Base-by-base conservation (phyloP, 1,140 invertebrate species). In the Caenorhabditis brenneri region DNA sequence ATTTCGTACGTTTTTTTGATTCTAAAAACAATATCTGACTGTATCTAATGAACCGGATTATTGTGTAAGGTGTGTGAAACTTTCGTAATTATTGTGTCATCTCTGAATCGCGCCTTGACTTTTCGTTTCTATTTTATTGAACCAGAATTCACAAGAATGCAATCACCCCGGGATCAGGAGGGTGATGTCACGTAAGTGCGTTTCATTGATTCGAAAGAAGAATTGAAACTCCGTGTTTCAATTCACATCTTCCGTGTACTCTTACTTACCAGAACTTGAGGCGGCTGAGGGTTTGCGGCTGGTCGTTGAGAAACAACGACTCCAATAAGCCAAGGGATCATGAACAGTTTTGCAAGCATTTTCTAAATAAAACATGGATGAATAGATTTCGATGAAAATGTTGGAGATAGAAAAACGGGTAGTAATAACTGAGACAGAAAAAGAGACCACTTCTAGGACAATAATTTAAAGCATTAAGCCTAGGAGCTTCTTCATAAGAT, bases 341-440 rank as follows among this genome's bases (percentile, higher is more conserved):
- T 74, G 22, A 74, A 74, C 22, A 74, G 36, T 74, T 74, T 74
- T 39, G 65, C 65, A 42, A 42, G 65, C 65, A 74, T 74, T 74
- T 74, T 74, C 31, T 16, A 51, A 51, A 51, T 51, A n/a, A n/a
- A n/a, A 51, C 22, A 16, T 51, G 2, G 22, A 55, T 27, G n/a
- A 29, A 10, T 22, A n/a, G n/a, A 51, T 51, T 19, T 51, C 22
- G 24, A 27, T 22, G 53, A 29, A 2, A 7, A n/a, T 51, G 0
- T 16, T 51, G 16, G 16, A 12, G 42, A 46, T 46, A 46, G 16
- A 9, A 46, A 51, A n/a, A 19, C 22, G 22, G 49, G 12, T 51
- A 51, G 7, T 2, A 51, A 6, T 7, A n/a, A n/a, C 49, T 4
- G 19, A 51, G n/a, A 51, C 7, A 6, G 29, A 29, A 31, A 31